Evolutionary conservation across 2,888 invertebrate genomes (phyloP).

Genomic region (Scrobipalpa costella): DNA sequence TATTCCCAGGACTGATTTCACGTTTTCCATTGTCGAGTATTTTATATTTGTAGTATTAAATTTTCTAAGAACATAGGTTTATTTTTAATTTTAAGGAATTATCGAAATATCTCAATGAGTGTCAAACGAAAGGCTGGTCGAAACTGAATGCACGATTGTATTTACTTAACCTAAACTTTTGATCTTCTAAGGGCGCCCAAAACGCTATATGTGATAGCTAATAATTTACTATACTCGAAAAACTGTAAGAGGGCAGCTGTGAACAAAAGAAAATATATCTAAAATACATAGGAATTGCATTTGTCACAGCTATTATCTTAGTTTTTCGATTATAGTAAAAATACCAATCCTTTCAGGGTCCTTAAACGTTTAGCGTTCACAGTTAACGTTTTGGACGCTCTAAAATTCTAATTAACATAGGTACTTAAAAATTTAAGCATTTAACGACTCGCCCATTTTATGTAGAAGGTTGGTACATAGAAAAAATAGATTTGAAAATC

Average conservation of each 20-base stretch:
- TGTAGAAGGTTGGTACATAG: neutral
- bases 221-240: neutral
- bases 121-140: constrained; percentile 20
- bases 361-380: no score
- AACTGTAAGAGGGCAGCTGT: no score
- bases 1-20: constrained; percentile 30
- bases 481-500: constrained; percentile 3
- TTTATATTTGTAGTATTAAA: constrained; percentile 17
- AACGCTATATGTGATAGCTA: neutral
- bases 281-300: no score
- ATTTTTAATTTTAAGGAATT: constrained; percentile 15
- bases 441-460: constrained; percentile 2
- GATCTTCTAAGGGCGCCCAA: neutral
- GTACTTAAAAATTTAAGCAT: constrained; percentile 13
- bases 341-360: no score
- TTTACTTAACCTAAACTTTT: neutral
- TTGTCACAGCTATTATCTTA: no score
- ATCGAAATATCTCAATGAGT: constrained; percentile 16
- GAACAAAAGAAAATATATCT: no score
- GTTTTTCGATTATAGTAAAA: no score
- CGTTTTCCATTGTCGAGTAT: constrained; percentile 30
- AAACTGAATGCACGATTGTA: constrained; percentile 5
- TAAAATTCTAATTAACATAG: constrained; percentile 8
- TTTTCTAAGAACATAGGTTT: constrained; percentile 16
- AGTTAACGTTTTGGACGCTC: neutral